A percentile compares a stretch with the other conserved stretches of the same genome.
These are phyloP conservation scores for Triplophysa yarkandensis DNA, from an alignment of 2,797 vertebrate species.

Conservation along the genomic window DNA sequence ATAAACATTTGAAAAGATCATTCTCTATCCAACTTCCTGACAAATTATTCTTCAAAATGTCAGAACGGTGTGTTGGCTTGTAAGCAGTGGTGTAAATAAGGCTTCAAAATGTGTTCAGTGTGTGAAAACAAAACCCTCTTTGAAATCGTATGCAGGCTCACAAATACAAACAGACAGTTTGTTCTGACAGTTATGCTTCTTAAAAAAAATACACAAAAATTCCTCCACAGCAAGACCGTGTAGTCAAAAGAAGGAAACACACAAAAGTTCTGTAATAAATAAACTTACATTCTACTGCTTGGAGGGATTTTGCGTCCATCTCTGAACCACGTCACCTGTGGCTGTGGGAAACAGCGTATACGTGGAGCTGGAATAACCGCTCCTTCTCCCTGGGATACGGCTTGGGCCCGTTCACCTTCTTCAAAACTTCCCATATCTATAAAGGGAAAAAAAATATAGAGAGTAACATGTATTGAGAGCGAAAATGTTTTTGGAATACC, in stretches of 20 bases:
- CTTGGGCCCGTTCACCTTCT: slow-evolving; percentile 82
- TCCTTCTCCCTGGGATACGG: slow-evolving; percentile 89
- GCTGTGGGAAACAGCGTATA: slow-evolving; percentile 93
- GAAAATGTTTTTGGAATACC: too few species aligned
- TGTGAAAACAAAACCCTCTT: not conserved
- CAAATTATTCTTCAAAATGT: too few species aligned
- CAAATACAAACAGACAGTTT: not conserved
- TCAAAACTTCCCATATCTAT: slow-evolving; percentile 97
- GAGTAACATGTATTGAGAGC: too few species aligned
- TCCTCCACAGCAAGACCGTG: not conserved
- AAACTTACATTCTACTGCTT: slow-evolving; percentile 92
- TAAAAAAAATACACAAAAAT: slow-evolving; percentile 10
- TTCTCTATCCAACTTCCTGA: too few species aligned
- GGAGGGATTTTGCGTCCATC: slow-evolving; percentile 95
- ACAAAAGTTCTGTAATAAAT: not conserved
- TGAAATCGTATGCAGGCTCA: not conserved
- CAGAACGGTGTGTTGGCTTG: not conserved
- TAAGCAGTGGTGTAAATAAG: not conserved
- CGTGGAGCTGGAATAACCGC: slow-evolving; percentile 84
- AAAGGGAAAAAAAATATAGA: slow-evolving; percentile 25
- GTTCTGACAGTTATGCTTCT: slow-evolving; percentile 20
- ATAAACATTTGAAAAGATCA: too few species aligned
- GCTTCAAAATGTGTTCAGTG: not conserved
- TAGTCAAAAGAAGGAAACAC: slow-evolving; percentile 37
- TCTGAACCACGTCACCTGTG: slow-evolving; percentile 96